Evolutionary conservation across 2,888 invertebrate species (phyloP).

Genomic region (Hypselothyrea guttata): DNA sequence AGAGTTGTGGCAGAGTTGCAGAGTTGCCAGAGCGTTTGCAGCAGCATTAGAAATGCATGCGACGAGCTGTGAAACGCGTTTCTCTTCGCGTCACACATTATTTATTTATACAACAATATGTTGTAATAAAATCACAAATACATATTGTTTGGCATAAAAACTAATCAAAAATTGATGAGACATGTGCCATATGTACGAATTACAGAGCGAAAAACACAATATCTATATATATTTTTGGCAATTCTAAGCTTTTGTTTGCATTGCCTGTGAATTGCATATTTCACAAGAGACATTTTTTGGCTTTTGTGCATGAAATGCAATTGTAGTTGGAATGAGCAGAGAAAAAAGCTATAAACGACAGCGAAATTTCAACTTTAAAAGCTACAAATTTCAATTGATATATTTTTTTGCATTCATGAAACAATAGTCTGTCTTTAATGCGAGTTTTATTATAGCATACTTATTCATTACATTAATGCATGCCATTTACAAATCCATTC

Average conservation of each 20-base stretch:
- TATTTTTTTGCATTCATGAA: no score
- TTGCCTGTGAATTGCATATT: background rate
- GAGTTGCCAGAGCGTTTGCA: conserved; percentile 15
- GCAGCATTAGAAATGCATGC: conserved; percentile 64
- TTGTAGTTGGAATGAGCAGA: no score
- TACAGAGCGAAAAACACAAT: conserved; percentile 24
- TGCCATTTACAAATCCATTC: background rate
- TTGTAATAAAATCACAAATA: conserved; percentile 69
- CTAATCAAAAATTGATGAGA: conserved; percentile 56
- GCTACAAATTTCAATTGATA: no score
- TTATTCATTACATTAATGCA: conserved; percentile 37
- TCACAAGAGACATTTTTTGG: conserved; percentile 5
- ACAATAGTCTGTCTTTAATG: no score
- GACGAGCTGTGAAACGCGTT: conserved; percentile 45
- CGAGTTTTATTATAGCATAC: no score
- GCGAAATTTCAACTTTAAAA: no score
- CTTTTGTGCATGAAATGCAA: no score
- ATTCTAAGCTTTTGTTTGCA: conserved; percentile 65
- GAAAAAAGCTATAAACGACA: no score
- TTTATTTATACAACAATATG: conserved; percentile 48
- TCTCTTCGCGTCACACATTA: conserved; percentile 38
- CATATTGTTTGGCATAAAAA: conserved; percentile 40
- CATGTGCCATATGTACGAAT: conserved; percentile 40
- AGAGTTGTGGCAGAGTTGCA: conserved; percentile 24
- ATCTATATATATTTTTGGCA: conserved; percentile 4